Evolutionary conservation across 2,797 vertebrate genomes (phyloP).

Genomic region (Pangasius larnaudii): DNA sequence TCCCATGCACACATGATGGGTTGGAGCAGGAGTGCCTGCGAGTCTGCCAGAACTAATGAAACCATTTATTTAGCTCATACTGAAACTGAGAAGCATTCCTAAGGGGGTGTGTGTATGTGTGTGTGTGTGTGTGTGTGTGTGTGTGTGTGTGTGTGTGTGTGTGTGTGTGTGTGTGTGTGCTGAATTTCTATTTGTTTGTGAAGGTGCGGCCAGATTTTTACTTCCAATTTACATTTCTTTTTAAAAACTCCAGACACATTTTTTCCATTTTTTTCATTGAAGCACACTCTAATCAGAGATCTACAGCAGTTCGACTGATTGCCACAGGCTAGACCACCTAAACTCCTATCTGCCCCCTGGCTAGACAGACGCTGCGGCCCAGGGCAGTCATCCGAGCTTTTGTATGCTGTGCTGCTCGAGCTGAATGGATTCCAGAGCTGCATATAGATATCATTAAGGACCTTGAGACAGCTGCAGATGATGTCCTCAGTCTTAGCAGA

Average conservation of each 20-base stretch:
- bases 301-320: background rate
- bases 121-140: background rate
- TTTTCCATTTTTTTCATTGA: background rate
- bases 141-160: background rate
- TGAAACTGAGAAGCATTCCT: conserved; percentile 21
- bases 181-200: background rate
- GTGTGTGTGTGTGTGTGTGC: background rate
- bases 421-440: conserved; percentile 1
- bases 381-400: background rate
- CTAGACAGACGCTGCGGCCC: background rate
- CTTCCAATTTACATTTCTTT: background rate
- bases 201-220: background rate
- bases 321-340: background rate
- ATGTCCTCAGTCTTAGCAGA: background rate
- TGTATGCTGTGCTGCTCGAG: background rate
- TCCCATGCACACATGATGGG: background rate
- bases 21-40: background rate
- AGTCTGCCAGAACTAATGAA: conserved; percentile 20
- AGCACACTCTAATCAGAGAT: background rate
- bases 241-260: background rate
- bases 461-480: background rate
- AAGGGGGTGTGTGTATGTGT: background rate
- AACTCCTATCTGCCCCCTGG: background rate
- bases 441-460: background rate
- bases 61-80: conserved; percentile 18